Percentiles rank a stretch among this genome's conserved stretches.
Conservation (phyloP, 2,113 vertebrate genomes). For the Aspiorhynchus laticeps region DNA sequence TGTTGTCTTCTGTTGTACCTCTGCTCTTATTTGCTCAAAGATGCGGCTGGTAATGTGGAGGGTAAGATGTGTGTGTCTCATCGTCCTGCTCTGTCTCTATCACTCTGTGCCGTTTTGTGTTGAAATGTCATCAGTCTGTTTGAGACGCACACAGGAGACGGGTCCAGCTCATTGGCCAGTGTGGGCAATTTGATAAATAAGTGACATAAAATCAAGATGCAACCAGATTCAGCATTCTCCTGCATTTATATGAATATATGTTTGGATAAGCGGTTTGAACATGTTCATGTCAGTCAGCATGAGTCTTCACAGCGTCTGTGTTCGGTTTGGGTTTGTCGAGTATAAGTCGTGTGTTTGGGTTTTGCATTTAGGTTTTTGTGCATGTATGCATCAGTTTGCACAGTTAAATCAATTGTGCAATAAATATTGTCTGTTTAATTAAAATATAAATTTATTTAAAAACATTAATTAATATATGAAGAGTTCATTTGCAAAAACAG, state of each 20-base stretch:
- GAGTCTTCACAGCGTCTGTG: neutral
- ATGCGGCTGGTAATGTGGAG: constrained; percentile 62
- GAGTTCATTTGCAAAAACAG: too few relatives aligned
- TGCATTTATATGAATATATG: neutral
- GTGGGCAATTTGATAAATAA: neutral
- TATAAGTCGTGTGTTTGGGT: neutral
- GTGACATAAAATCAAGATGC: neutral
- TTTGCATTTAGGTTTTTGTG: neutral
- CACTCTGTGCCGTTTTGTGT: neutral
- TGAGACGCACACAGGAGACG: neutral
- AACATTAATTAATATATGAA: too few relatives aligned
- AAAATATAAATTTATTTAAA: neutral
- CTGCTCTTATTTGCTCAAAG: constrained; percentile 59
- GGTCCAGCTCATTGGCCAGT: neutral
- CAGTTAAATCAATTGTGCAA: neutral
- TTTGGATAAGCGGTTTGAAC: neutral
- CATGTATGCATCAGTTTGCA: neutral
- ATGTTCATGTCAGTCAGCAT: constrained; percentile 1
- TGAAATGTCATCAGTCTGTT: neutral
- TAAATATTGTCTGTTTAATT: neutral
- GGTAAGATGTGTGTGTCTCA: constrained; percentile 65
- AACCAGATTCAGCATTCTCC: neutral
- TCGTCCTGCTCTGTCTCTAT: neutral
- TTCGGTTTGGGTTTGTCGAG: neutral
- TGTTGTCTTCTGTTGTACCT: constrained; percentile 17